These are phyloP conservation scores for Euplagia quadripunctaria DNA, from an alignment of 2,888 invertebrate species.

Conservation along the genomic window DNA sequence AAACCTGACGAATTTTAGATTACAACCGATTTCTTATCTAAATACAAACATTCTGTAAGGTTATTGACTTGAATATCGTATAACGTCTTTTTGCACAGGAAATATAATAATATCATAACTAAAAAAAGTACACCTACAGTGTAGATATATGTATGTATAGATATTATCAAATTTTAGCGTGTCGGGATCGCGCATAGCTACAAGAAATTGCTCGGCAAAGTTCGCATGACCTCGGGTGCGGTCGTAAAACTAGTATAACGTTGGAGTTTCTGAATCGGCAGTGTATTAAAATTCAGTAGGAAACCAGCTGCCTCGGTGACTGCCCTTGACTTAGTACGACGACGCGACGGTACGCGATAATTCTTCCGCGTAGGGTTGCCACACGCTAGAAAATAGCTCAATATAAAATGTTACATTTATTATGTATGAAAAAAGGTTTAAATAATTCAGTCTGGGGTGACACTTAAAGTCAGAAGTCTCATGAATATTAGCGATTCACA, in stretches of 20 bases:
- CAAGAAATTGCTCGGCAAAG: constrained; percentile 44
- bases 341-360: constrained; percentile 50
- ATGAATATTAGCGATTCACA: too few species aligned
- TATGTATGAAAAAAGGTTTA: neutral
- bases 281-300: constrained; percentile 77
- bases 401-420: neutral
- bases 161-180: constrained; percentile 24
- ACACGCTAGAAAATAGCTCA: neutral
- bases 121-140: constrained; percentile 17
- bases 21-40: constrained; percentile 32
- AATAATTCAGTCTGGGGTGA: neutral
- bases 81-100: constrained; percentile 19
- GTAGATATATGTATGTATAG: constrained; percentile 11
- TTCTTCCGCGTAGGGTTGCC: constrained; percentile 46
- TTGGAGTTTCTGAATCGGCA: constrained; percentile 68
- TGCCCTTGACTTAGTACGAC: constrained; percentile 78
- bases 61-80: constrained; percentile 30
- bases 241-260: constrained; percentile 71
- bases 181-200: constrained; percentile 55
- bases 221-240: constrained; percentile 70
- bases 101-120: constrained; percentile 16
- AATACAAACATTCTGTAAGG: constrained; percentile 23
- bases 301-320: constrained; percentile 73
- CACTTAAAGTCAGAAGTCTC: neutral
- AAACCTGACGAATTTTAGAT: constrained; percentile 26